These are phyloP conservation scores for Siderastrea radians DNA, from an alignment of 92 coral and sea anemone species.

Conservation along the genomic window DNA sequence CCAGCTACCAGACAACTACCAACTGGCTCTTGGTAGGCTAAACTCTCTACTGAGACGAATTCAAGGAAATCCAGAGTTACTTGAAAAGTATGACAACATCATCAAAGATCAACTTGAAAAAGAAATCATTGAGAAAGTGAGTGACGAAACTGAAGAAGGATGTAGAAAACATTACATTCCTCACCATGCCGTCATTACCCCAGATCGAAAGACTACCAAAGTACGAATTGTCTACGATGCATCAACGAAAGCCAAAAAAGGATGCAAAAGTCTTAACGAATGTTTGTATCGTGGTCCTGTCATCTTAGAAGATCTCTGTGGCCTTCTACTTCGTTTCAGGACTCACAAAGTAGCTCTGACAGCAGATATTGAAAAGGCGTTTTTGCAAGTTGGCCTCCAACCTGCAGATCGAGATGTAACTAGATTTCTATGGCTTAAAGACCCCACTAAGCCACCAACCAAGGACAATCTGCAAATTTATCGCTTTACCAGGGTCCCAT, in stretches of 20 bases:
- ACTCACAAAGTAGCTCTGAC: slow-evolving; percentile 8
- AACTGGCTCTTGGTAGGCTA: slow-evolving; percentile 30
- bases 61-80: slow-evolving; percentile 24
- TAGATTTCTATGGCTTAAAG: slow-evolving; percentile 43
- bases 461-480: no score
- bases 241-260: slow-evolving; percentile 32
- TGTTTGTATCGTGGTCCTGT: slow-evolving; percentile 15
- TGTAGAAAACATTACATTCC: slow-evolving; percentile 36
- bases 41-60: slow-evolving; percentile 20
- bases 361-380: background rate
- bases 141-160: background rate
- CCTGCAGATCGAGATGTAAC: slow-evolving; percentile 30
- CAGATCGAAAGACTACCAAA: slow-evolving; percentile 16
- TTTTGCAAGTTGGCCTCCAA: slow-evolving; percentile 28
- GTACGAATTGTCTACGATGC: slow-evolving; percentile 39
- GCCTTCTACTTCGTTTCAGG: background rate
- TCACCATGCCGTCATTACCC: slow-evolving; percentile 33
- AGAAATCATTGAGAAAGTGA: slow-evolving; percentile 27
- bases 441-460: slow-evolving; percentile 43
- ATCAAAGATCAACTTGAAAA: slow-evolving; percentile 8
- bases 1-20: slow-evolving; percentile 33
- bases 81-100: slow-evolving; percentile 5
- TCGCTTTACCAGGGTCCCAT: no score
- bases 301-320: background rate
- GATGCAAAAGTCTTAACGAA: slow-evolving; percentile 26